Evolutionary conservation across 2,888 invertebrate genomes (phyloP), one percentile per base, ranked within the genome.

Genomic region (Criorhina ranunculi): DNA sequence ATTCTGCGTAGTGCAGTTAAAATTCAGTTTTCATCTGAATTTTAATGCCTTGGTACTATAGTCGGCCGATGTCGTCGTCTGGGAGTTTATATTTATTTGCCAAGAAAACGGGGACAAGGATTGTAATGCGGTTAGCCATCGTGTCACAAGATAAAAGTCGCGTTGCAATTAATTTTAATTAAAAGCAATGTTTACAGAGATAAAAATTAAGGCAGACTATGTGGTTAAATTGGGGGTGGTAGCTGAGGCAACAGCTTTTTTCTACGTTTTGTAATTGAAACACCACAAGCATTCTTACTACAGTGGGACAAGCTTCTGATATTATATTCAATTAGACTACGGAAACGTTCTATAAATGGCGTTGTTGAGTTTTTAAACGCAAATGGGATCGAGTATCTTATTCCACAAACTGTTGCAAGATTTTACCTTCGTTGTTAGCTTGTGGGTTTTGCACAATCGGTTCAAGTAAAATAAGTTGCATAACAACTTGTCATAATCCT

Each of bases 211-310:
- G 40, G 51, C 69, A 64, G 75, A 75, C 64, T 51, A 51, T 29
- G 40, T 24, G 55, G n/a, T 80, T 46, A 59, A 40, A 57, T 33
- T 49, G 9, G 15, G 29, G 12, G 8, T 31, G 12, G 86, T 79
- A 19, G 8, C 49, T 87, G 86, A 87, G 88, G 87, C 86, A 87
- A 88, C 87, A 88, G 87, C 87, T 87, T 86, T 86, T 83, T 78
- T 76, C 70, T 83, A 70, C 79, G 62, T 42, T 15, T 42, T 57
- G 35, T 46, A 29, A 33, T 55, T 53, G 12, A 24, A 24, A 24
- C 19, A 51, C 17, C 31, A 35, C 35, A 17, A 49, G 31, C 42
- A 51, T 51, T 35, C 44, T 66, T 73, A 79, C 37, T 79, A 44
- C 46, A 79, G 66, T 66, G 72, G 44, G 59, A 60, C 59, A 80